Base-by-base conservation (phyloP, 2,113 vertebrate genomes). In the Gasterosteus nipponicus region DNA sequence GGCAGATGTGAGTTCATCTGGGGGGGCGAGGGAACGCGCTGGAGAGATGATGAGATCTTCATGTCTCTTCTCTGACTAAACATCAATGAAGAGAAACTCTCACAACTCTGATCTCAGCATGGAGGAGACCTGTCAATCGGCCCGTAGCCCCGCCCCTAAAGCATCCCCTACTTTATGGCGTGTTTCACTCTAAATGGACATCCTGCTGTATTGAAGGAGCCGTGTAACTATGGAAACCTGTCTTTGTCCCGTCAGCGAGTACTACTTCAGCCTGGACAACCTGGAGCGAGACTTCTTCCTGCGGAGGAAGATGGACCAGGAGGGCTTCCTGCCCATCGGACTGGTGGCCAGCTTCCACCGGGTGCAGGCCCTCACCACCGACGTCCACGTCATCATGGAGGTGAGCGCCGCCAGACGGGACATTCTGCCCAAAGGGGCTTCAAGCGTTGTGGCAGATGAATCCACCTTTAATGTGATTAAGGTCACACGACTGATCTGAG, bases 211-310 rank as follows among this genome's bases (percentile, higher is more conserved):
- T 38, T 38, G 35, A 38, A 7, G 35, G 35, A 3, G 35, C 3
- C 35, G 5, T 7, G 35, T 38, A 38, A 38, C 35, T 38, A 38
- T 38, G 35, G 35, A 38, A 5, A 38, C 35, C 35, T 38, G 35
- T 38, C 35, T 38, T 38, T 38, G 35, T 38, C 35, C 35, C 35
- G 22, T 26, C 35, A 99, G 98, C 62, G 98, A 99, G 33, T 99
- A 99, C 88, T 99, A 99, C 94, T 99, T 99, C 93, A 99, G 98
- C 0, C 92, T 97, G 85, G 97, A 98, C 90, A 99, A 99, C 87
- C 90, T 99, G 93, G 95, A 99, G 90, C 91, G 97, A 42, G 98
- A 99, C 85, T 97, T 99, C 85, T 99, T 99, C 94, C 92, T 99
- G 85, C 93, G 98, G 57, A 94, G 96, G 83, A 99, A 98, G 92